Conservation (phyloP, 2,797 vertebrate species). For the Micromesistius poutassou region DNA sequence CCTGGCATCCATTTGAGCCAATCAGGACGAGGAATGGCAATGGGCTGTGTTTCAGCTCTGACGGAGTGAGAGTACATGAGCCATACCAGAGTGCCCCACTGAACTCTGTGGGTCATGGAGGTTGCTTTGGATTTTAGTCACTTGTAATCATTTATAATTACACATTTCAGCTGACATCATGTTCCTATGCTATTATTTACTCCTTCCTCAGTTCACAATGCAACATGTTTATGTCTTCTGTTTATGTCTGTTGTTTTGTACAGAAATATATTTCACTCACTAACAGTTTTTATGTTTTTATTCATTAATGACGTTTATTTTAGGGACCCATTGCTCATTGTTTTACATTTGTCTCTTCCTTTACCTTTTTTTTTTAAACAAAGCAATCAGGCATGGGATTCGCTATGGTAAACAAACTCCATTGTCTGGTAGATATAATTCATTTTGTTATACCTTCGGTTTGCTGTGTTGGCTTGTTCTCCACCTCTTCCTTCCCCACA, state of each 20-base stretch:
- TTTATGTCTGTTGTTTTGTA: neutral
- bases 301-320: conserved; percentile 73
- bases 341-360: conserved; percentile 86
- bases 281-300: conserved; percentile 46
- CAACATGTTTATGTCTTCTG: neutral
- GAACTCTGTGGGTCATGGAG: too few species aligned
- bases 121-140: neutral
- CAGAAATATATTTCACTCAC: neutral
- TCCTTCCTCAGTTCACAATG: neutral
- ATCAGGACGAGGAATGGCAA: neutral
- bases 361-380: conserved; percentile 80
- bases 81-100: neutral
- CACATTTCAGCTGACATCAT: neutral
- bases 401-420: conserved; percentile 98
- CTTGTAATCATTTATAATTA: neutral
- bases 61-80: neutral
- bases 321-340: conserved; percentile 81
- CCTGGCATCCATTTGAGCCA: neutral
- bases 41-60: neutral
- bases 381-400: conserved; percentile 96
- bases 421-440: conserved; percentile 99
- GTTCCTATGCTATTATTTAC: neutral
- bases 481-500: conserved; percentile 58
- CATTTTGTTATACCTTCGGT: conserved; percentile 69
- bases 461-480: conserved; percentile 82